Conservation (phyloP, 2,888 invertebrate species). For the Acleris sparsana region DNA sequence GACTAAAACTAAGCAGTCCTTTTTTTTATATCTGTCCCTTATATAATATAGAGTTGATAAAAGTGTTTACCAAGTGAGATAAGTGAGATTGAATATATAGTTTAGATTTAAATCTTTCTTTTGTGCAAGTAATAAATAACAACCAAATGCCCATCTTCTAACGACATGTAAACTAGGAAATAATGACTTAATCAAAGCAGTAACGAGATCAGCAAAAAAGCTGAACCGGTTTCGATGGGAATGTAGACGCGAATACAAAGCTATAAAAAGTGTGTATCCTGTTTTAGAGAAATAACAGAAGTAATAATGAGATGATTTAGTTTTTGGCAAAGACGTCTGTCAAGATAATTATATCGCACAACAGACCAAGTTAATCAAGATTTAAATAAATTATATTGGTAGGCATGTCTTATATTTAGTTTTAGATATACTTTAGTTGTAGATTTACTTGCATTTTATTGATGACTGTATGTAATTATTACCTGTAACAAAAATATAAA, state of each 20-base stretch:
- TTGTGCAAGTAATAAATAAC: background rate
- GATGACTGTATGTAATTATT: background rate
- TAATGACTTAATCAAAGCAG: conserved; percentile 32
- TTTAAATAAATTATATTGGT: background rate
- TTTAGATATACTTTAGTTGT: too few relatives aligned
- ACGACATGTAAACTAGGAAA: conserved; percentile 28
- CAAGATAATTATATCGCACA: too few relatives aligned
- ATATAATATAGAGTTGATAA: too few relatives aligned
- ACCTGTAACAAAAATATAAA: conserved; percentile 27
- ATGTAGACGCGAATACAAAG: conserved; percentile 10
- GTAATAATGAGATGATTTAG: background rate
- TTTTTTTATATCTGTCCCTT: too few relatives aligned
- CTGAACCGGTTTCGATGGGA: conserved; percentile 33
- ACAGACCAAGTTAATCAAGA: background rate
- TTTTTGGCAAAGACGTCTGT: background rate
- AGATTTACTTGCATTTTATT: too few relatives aligned
- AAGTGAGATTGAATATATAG: too few relatives aligned
- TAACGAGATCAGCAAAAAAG: conserved; percentile 22
- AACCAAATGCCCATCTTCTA: conserved; percentile 13
- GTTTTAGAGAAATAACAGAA: conserved; percentile 16
- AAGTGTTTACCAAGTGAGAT: too few relatives aligned
- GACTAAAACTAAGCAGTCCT: too few relatives aligned
- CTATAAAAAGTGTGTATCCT: conserved; percentile 27
- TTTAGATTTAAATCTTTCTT: too few relatives aligned
- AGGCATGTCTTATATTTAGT: too few relatives aligned